phyloP scores from a whole-genome alignment of 2,797 vertebrate genomes.

The Eptatretus atami region DNA sequence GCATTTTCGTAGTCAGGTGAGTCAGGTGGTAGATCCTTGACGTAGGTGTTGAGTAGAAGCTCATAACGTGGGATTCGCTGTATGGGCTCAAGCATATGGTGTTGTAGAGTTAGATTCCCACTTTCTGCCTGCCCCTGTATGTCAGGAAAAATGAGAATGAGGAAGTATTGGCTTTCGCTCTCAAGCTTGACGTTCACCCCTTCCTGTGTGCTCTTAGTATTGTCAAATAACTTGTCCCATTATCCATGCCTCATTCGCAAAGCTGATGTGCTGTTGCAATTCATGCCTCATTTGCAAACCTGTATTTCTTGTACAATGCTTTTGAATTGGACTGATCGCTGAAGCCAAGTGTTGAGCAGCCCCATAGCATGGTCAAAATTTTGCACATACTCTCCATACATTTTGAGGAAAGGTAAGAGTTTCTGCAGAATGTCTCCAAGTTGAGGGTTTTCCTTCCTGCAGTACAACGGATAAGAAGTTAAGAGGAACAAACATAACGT shows the following conservation, averaged over 20 bases:
- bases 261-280: constrained; percentile 23
- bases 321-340: constrained; percentile 60
- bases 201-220: too few species aligned
- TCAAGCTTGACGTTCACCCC: too few species aligned
- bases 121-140: constrained; percentile 63
- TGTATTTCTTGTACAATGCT: constrained; percentile 60
- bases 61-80: constrained; percentile 85
- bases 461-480: constrained; percentile 8
- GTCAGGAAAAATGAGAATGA: background rate
- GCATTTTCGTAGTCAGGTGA: constrained; percentile 51
- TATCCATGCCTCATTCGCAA: constrained; percentile 1
- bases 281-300: constrained; percentile 17
- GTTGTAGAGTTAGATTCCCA: constrained; percentile 70
- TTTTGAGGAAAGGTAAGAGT: constrained; percentile 82
- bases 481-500: too few species aligned
- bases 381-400: constrained; percentile 87
- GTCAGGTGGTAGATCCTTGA: constrained; percentile 56
- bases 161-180: too few species aligned
- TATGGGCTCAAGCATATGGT: constrained; percentile 90
- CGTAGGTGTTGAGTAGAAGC: constrained; percentile 68
- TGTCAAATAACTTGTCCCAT: too few species aligned
- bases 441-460: constrained; percentile 44
- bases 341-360: constrained; percentile 54
- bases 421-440: constrained; percentile 84
- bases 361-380: constrained; percentile 85